Percentiles rank a stretch among this genome's conserved stretches.
Conservation (phyloP, 2,113 vertebrate species). For the Syngnathus scovelli region DNA sequence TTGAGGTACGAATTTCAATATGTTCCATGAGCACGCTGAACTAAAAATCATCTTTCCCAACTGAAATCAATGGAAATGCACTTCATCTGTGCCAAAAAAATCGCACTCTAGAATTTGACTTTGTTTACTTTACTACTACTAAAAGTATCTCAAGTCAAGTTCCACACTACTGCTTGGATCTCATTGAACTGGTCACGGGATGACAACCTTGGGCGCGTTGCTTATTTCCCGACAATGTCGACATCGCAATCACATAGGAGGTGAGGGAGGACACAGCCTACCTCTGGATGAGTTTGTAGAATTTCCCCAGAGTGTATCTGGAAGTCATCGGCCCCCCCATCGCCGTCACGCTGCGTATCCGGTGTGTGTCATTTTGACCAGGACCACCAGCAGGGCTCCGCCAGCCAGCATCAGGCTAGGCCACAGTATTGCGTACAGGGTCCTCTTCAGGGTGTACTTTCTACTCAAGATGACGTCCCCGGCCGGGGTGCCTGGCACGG, state of each 20-base stretch:
- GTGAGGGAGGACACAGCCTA: conserved; percentile 34
- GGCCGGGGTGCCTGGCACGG: conserved; percentile 33
- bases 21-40: no score
- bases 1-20: no score
- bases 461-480: conserved; percentile 63
- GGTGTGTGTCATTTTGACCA: conserved; percentile 79
- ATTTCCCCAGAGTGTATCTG: conserved; percentile 18
- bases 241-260: conserved; percentile 18
- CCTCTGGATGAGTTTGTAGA: conserved; percentile 47
- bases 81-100: no score
- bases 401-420: conserved; percentile 73
- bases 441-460: conserved; percentile 53
- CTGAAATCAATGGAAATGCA: no score
- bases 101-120: no score
- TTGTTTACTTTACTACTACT: no score
- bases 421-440: conserved; percentile 73
- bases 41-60: no score
- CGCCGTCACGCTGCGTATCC: conserved; percentile 25
- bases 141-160: not conserved
- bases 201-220: not conserved
- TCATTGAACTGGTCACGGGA: not conserved
- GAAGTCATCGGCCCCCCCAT: conserved; percentile 16
- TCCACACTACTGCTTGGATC: not conserved
- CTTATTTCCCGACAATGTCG: not conserved
- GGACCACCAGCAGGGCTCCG: conserved; percentile 71